A percentile compares a stretch with the other conserved stretches of the same genome.
Evolutionary conservation across 2,888 invertebrate genomes (phyloP).

Genomic region (Epsilonema sp.): DNA sequence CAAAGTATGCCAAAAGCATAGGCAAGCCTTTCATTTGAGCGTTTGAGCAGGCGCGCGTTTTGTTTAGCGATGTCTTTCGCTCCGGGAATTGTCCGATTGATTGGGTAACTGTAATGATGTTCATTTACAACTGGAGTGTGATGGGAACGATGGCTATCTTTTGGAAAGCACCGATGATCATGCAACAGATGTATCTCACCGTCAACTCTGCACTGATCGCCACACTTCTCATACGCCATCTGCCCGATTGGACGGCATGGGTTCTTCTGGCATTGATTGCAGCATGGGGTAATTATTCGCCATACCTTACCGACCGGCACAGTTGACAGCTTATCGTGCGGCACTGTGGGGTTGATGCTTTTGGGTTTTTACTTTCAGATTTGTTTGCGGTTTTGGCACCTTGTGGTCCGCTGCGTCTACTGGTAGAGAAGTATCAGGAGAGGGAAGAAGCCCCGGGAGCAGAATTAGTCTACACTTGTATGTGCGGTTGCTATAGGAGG

Average conservation of each 20-base stretch:
- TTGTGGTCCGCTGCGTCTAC: background rate
- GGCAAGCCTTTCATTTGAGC: too few relatives aligned
- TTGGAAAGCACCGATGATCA: background rate
- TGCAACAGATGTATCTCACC: background rate
- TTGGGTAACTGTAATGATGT: background rate
- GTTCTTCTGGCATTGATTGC: background rate
- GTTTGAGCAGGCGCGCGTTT: too few relatives aligned
- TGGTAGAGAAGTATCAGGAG: background rate
- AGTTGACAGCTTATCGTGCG: too few relatives aligned
- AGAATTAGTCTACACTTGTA: background rate
- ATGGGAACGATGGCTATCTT: background rate
- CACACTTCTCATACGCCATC: background rate
- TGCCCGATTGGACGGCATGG: background rate
- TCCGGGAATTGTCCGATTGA: background rate
- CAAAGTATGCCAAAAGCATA: too few relatives aligned
- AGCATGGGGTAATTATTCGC: background rate
- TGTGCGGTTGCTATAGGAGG: too few relatives aligned
- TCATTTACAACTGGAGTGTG: background rate
- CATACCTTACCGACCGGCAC: background rate
- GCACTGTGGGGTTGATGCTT: too few relatives aligned
- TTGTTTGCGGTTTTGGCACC: slow-evolving; percentile 1
- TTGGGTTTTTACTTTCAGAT: too few relatives aligned
- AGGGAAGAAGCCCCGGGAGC: background rate
- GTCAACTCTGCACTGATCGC: background rate
- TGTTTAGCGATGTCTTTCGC: background rate